Conservation (phyloP, 2,797 vertebrate genomes). For the Etheostoma perlongum region DNA sequence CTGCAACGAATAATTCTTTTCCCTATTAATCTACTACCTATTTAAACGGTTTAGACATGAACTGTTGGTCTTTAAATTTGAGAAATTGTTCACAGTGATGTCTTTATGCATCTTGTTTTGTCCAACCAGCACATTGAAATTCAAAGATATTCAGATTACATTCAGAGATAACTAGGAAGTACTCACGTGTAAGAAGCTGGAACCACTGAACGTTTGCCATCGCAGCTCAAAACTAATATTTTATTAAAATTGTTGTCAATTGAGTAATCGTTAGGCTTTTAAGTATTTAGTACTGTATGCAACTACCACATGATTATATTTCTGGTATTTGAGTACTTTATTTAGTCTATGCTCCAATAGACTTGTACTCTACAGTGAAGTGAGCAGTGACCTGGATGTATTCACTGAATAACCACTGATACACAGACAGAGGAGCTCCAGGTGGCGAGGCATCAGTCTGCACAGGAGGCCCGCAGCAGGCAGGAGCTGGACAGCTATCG, state of each 20-base stretch:
- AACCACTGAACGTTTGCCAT: too few species aligned
- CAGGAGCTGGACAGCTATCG: conserved; percentile 75
- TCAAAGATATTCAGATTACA: not conserved
- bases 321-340: not conserved
- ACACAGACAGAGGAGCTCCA: conserved; percentile 80
- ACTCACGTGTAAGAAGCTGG: not conserved
- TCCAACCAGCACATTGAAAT: not conserved
- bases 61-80: not conserved
- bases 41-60: not conserved
- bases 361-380: not conserved
- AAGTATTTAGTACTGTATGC: not conserved
- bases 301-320: conserved; percentile 1
- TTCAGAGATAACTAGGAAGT: not conserved
- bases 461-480: conserved; percentile 70
- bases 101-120: not conserved
- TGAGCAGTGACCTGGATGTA: not conserved
- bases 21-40: not conserved
- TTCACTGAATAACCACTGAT: not conserved
- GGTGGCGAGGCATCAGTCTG: conserved; percentile 70
- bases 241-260: not conserved
- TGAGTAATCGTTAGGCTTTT: too few species aligned
- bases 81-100: not conserved
- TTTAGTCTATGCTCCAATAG: not conserved
- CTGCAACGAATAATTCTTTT: not conserved
- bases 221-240: not conserved